Evolutionary conservation across 2,888 invertebrate species (phyloP).

Genomic region (Icerya purchasi): DNA sequence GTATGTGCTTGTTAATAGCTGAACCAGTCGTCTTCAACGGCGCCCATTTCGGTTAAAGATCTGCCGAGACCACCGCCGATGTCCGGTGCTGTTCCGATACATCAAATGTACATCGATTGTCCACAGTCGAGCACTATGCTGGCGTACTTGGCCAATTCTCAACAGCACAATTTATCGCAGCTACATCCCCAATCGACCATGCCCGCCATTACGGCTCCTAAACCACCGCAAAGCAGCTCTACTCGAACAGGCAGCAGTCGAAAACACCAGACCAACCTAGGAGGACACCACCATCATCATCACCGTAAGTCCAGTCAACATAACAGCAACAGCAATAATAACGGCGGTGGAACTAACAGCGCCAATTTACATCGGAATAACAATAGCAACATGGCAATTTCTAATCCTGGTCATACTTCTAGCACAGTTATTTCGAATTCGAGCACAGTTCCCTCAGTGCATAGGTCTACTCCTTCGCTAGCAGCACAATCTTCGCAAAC

Average conservation of each 20-base stretch:
- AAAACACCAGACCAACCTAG: background rate
- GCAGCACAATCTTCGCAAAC: conserved; percentile 2
- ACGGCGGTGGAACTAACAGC: background rate
- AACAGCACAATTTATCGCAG: background rate
- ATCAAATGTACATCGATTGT: conserved; percentile 6
- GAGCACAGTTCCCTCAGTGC: background rate
- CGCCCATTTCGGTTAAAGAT: too few relatives aligned
- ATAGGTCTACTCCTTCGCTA: background rate
- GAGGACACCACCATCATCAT: background rate
- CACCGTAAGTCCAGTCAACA: background rate
- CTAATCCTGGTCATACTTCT: background rate
- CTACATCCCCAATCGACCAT: background rate
- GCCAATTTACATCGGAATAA: background rate
- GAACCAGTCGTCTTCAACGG: too few relatives aligned
- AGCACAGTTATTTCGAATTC: background rate
- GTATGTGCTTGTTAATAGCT: too few relatives aligned
- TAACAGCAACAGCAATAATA: background rate
- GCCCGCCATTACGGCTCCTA: background rate
- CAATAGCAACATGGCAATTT: background rate
- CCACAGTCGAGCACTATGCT: conserved; percentile 3
- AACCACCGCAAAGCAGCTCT: background rate
- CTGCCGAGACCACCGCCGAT: too few relatives aligned
- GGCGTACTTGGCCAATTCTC: background rate
- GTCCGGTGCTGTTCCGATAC: too few relatives aligned
- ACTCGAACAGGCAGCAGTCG: background rate